Conservation (phyloP, 2,888 invertebrate species). For the Latrodectus hesperus region DNA sequence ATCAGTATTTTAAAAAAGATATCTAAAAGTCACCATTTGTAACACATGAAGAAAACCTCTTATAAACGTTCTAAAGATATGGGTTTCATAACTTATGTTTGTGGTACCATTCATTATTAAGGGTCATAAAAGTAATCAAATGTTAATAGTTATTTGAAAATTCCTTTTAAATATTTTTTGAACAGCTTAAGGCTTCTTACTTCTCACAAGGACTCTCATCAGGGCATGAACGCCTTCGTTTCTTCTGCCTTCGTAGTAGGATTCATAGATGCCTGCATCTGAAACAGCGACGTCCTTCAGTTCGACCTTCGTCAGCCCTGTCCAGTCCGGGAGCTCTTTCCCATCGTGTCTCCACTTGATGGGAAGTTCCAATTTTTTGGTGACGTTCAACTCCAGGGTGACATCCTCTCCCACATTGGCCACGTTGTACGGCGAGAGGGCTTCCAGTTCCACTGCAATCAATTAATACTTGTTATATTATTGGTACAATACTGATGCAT, state of each 20-base stretch:
- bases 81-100: too few species aligned
- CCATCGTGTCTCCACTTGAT: constrained; percentile 66
- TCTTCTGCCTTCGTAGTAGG: constrained; percentile 66
- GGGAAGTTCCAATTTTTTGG: constrained; percentile 21
- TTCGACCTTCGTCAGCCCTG: constrained; percentile 30
- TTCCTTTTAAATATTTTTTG: too few species aligned
- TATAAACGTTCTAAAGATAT: too few species aligned
- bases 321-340: constrained; percentile 26
- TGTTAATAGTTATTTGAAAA: too few species aligned
- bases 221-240: constrained; percentile 63
- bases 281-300: constrained; percentile 20
- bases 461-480: not conserved
- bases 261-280: constrained; percentile 68
- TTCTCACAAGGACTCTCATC: constrained; percentile 65
- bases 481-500: too few species aligned
- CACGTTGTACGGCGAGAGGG: constrained; percentile 37
- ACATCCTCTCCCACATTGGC: constrained; percentile 40
- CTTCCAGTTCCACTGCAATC: constrained; percentile 56
- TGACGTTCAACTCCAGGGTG: constrained; percentile 44
- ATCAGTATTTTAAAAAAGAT: too few species aligned
- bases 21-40: too few species aligned
- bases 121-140: too few species aligned
- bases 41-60: too few species aligned
- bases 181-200: not conserved
- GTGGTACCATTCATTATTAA: too few species aligned